Evolutionary conservation across 2,113 vertebrate genomes (phyloP).

Genomic region (Anhinga rufa): DNA sequence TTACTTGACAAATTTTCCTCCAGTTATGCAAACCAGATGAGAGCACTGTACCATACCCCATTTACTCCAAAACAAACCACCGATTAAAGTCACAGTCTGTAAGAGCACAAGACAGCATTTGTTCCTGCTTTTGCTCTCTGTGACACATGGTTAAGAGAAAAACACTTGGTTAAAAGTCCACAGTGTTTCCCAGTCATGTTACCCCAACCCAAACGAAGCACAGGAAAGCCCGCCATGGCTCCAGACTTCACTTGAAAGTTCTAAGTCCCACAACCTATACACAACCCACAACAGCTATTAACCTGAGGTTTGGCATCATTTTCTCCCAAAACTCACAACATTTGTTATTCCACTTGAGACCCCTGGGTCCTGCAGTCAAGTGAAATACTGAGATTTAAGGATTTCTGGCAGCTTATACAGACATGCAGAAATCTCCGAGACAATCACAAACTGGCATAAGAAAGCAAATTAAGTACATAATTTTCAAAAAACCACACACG

Average conservation of each 20-base stretch:
- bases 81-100: background rate
- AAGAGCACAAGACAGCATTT: background rate
- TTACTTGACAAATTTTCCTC: background rate
- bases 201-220: background rate
- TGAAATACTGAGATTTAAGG: background rate
- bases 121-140: background rate
- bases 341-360: background rate
- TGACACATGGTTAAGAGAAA: background rate
- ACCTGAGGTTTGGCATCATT: background rate
- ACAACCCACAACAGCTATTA: background rate
- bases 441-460: background rate
- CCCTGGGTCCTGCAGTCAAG: background rate
- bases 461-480: background rate
- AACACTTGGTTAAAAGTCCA: background rate
- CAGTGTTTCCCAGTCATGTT: background rate
- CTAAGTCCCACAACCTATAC: background rate
- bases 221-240: background rate
- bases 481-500: background rate
- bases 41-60: background rate
- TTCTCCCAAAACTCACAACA: background rate
- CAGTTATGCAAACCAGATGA: background rate
- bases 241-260: background rate
- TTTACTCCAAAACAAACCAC: background rate
- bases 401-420: background rate
- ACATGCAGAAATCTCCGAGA: background rate